phyloP scores from a whole-genome alignment of 53 echinoderm and acorn worm species.

The Echinometra lucunter region DNA sequence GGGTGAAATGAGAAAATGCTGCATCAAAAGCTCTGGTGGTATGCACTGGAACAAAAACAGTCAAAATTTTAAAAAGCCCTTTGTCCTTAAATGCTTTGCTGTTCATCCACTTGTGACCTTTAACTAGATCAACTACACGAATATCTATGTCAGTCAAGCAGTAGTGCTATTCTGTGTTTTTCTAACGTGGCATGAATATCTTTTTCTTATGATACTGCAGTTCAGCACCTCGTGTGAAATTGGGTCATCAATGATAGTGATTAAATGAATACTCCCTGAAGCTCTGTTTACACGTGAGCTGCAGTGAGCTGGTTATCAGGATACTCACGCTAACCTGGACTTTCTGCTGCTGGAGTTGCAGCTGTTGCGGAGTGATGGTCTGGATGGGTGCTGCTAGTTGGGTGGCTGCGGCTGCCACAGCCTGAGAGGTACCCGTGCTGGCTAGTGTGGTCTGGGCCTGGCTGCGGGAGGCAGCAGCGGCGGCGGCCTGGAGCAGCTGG shows the following conservation, averaged over 20 bases:
- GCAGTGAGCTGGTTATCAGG: background rate
- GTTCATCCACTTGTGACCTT: too few relatives aligned
- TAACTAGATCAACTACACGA: too few relatives aligned
- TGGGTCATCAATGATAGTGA: background rate
- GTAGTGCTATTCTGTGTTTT: too few relatives aligned
- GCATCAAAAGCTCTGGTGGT: too few relatives aligned
- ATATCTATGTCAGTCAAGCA: too few relatives aligned
- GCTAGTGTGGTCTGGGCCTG: conserved; percentile 49
- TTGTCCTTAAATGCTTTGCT: too few relatives aligned
- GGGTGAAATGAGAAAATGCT: too few relatives aligned
- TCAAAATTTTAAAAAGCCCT: too few relatives aligned
- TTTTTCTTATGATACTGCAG: background rate
- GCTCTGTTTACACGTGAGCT: too few relatives aligned
- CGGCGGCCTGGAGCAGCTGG: conserved; percentile 74
- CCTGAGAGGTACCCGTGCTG: conserved; percentile 58
- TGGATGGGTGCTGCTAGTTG: conserved; percentile 43
- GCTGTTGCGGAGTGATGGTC: conserved; percentile 82
- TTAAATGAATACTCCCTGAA: background rate
- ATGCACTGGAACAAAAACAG: too few relatives aligned
- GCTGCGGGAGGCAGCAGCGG: conserved; percentile 56
- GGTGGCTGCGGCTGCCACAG: conserved; percentile 53
- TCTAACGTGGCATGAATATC: too few relatives aligned
- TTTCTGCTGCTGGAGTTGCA: conserved; percentile 91
- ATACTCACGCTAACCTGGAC: conserved; percentile 82
- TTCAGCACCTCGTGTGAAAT: background rate